Evolutionary conservation across 2,113 vertebrate species (phyloP), one percentile per base, ranked within the genome.

Genomic region (Myiopsitta monachus): DNA sequence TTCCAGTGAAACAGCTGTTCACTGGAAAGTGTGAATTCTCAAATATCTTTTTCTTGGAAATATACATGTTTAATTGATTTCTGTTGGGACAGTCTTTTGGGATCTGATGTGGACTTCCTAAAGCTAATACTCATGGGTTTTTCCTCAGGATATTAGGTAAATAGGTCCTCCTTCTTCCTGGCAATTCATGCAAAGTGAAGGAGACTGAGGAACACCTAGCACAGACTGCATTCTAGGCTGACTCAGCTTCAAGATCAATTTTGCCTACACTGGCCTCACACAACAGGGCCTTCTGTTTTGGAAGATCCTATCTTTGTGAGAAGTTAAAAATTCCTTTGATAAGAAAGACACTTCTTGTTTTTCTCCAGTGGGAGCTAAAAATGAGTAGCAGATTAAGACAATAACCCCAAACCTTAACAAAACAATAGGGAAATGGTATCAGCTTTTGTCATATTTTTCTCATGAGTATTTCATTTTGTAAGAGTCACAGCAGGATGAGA

Each of bases 1-100:
- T 96, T 96, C 88, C 95, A 84, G 4, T 55, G 66, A 68, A 92
- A 76, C 47, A 89, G 30, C 57, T 91, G 39, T 76, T 94, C 66
- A 52, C 10, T 68, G 44, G 12, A 38, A 93, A 79, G 16, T 49
- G 7, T 26, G 47, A 69, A 39, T 82, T 75, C 62, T 68, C 52
- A 44, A 70, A 72, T 67, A 76, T 6, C 9, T 31, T 83, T 89
- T 79, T 75, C 9, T 72, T 84, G 55, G 26, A 89, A 81, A 78
- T 47, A 18, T 4, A 33, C 1, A 2, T 26, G 44, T 68, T 68
- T 72, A 9, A 8, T 75, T 75, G 31, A 68, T 61, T 94, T 72
- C 19, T 81, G 4, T 72, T 88, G 18, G 31, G 26, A 43, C 78
- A 24, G 6, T 44, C 3, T 14, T 75, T 84, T 67, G 38, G 4